Evolutionary conservation across 2,888 invertebrate species (phyloP).

Genomic region (Drosophila anomelani): DNA sequence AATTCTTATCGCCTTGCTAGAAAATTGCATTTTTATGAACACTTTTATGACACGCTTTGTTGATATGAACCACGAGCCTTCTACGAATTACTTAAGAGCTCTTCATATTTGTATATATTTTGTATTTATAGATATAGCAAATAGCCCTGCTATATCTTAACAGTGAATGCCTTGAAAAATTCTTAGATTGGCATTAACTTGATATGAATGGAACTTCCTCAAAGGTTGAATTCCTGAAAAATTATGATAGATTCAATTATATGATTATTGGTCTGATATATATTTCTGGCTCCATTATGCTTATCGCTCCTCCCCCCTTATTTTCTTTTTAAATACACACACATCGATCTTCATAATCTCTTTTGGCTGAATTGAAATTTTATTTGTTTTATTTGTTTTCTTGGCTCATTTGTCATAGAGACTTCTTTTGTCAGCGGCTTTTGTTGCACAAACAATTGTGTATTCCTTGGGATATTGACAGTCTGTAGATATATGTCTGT

Average conservation of each 20-base stretch:
- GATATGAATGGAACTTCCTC: slow-evolving; percentile 17
- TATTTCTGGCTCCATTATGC: slow-evolving; percentile 4
- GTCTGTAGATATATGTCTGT: slow-evolving; percentile 31
- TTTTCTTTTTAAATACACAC: slow-evolving; percentile 6
- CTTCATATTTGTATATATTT: slow-evolving; percentile 11
- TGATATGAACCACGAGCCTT: slow-evolving; percentile 23
- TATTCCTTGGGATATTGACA: slow-evolving; percentile 31
- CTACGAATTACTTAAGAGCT: slow-evolving; percentile 33
- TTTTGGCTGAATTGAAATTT: slow-evolving; percentile 16
- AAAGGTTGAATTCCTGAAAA: slow-evolving; percentile 1
- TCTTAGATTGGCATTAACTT: slow-evolving; percentile 17
- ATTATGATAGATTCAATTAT: slow-evolving; percentile 20
- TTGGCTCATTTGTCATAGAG: slow-evolving; percentile 39
- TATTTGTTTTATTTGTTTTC: slow-evolving; percentile 37
- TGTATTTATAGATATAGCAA: slow-evolving; percentile 4
- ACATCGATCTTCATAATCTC: slow-evolving; percentile 43
- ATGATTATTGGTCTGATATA: slow-evolving; percentile 14
- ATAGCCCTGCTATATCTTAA: slow-evolving; percentile 12
- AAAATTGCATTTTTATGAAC: slow-evolving; percentile 36
- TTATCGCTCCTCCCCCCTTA: neutral
- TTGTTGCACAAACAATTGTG: slow-evolving; percentile 41
- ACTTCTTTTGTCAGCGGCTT: slow-evolving; percentile 39
- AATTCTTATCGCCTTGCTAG: slow-evolving; percentile 14
- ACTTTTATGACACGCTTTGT: slow-evolving; percentile 17
- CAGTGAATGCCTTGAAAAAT: slow-evolving; percentile 1